A percentile compares a stretch with the other conserved stretches of the same genome.
phyloP scores from a whole-genome alignment of 2,113 vertebrate genomes.

The Dascyllus trimaculatus region DNA sequence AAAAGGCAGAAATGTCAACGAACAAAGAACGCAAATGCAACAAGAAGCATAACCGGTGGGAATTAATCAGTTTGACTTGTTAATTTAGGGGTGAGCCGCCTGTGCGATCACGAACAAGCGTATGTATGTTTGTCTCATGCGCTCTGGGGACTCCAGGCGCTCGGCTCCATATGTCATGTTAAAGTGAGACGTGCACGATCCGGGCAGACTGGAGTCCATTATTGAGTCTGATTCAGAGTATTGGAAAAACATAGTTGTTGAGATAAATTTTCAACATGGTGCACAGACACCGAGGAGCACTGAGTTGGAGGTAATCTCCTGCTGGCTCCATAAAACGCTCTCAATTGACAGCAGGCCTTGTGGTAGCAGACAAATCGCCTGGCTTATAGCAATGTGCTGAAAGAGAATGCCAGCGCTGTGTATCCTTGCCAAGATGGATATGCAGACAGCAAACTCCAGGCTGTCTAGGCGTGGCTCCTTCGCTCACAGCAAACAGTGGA shows the following conservation, averaged over 20 bases:
- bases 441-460: constrained; percentile 69
- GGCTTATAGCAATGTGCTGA: constrained; percentile 78
- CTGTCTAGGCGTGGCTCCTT: constrained; percentile 67
- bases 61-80: constrained; percentile 76
- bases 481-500: constrained; percentile 67
- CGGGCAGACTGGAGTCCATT: constrained; percentile 58
- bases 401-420: constrained; percentile 77
- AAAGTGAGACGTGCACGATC: constrained; percentile 67
- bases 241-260: constrained; percentile 68
- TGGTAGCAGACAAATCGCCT: constrained; percentile 81
- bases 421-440: constrained; percentile 80
- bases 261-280: constrained; percentile 75
- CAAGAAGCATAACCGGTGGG: constrained; percentile 53
- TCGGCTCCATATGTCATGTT: constrained; percentile 59
- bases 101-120: constrained; percentile 4
- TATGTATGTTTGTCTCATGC: constrained; percentile 35
- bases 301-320: constrained; percentile 78
- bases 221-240: constrained; percentile 70
- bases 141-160: constrained; percentile 24
- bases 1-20: constrained; percentile 74
- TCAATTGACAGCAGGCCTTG: constrained; percentile 82
- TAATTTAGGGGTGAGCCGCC: constrained; percentile 47
- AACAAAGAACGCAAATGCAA: constrained; percentile 64
- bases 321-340: constrained; percentile 76
- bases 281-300: constrained; percentile 52